Evolutionary conservation across 1,140 invertebrate species (phyloP), one percentile per base, ranked within the genome.

Genomic region (Drosophila sproati): DNA sequence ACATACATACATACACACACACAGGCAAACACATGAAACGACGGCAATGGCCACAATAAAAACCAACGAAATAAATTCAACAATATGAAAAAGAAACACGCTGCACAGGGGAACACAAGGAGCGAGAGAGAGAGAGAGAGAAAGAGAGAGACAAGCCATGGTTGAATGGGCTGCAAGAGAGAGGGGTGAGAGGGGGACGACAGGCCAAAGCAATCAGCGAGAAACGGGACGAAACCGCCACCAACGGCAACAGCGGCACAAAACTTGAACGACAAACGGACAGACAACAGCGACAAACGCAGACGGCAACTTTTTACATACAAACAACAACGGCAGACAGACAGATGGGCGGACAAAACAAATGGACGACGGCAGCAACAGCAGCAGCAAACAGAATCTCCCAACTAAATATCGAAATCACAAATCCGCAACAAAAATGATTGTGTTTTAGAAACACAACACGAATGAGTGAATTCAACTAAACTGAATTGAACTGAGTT

Each of bases 11-110:
- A 20, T 29, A 59, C 20, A 55, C 29, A 45, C 32, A 41, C 37
- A n/a, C 43, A 41, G 28, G 45, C 52, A n/a, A 3, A 51, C 10
- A 43, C 20, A 57, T 12, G 47, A 37, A 66, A 64, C 70, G 55
- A 61, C 63, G 62, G 76, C 66, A 63, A 72, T 68, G 71, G 82
- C 72, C 83, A 82, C 83, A 87, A 87, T 88, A 82, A 86, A 86
- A 87, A 82, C 83, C 82, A 87, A 87, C 83, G 79, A 87, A 88
- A 87, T 87, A 87, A 87, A 87, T 87, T 87, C 88, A 87, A 87
- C 87, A 87, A 88, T 87, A 87, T 87, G 82, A 87, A 87, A 87
- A 87, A 78, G 86, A 87, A 82, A 87, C 83, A 86, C 20, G 20
- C 83, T 79, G 82, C 83, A 72, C 75, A 72, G 51, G 52, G 67